These are phyloP conservation scores for Cydia strobilella DNA, from an alignment of 1,140 invertebrate species.

Conservation along the genomic window DNA sequence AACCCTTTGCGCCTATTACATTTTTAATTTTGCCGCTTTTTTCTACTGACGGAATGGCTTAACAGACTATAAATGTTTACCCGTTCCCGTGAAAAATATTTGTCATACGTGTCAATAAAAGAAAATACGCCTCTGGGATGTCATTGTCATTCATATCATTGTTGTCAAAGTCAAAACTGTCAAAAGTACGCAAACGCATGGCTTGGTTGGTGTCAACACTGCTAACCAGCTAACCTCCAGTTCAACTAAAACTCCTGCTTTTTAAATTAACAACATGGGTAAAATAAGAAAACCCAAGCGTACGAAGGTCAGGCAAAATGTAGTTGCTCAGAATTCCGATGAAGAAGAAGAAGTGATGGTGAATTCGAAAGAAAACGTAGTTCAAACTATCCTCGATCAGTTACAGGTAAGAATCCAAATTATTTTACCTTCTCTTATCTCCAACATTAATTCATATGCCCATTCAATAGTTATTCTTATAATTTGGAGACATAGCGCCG, in stretches of 20 bases:
- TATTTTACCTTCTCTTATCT: slow-evolving; percentile 26
- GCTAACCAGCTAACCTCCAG: background rate
- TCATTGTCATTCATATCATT: slow-evolving; percentile 5
- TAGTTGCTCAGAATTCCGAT: slow-evolving; percentile 40
- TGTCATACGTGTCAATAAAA: too few relatives aligned
- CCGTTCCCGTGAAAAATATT: too few relatives aligned
- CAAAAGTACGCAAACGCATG: background rate
- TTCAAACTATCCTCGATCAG: slow-evolving; percentile 74
- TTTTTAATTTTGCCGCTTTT: too few relatives aligned
- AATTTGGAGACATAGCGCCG: too few relatives aligned
- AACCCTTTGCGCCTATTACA: too few relatives aligned
- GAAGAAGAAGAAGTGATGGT: slow-evolving; percentile 57
- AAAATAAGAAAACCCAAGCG: slow-evolving; percentile 65
- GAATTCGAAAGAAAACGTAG: slow-evolving; percentile 66
- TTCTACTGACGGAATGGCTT: too few relatives aligned
- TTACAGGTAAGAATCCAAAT: slow-evolving; percentile 59
- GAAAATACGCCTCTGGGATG: background rate
- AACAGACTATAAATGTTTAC: too few relatives aligned
- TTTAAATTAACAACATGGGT: slow-evolving; percentile 51
- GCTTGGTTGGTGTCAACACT: slow-evolving; percentile 17
- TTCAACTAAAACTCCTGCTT: background rate
- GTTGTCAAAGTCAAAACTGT: slow-evolving; percentile 10
- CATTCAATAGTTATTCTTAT: too few relatives aligned
- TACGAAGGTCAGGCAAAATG: slow-evolving; percentile 43
- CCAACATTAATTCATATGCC: too few relatives aligned